These are phyloP conservation scores for Clusia tigrina DNA, from an alignment of 2,888 invertebrate species.

Conservation along the genomic window DNA sequence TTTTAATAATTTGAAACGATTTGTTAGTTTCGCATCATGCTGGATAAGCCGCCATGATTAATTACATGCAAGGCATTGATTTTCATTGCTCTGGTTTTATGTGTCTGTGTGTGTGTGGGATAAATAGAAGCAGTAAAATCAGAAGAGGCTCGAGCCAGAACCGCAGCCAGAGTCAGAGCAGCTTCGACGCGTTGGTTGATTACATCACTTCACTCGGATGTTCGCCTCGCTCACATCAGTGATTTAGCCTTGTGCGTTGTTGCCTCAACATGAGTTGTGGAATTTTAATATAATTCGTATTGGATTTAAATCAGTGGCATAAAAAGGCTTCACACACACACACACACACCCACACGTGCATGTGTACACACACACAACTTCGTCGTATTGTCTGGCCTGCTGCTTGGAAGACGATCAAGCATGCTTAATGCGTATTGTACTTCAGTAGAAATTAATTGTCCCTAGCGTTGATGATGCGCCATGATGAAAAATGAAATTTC, in stretches of 20 bases:
- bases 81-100: neutral
- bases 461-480: neutral
- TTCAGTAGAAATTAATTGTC: neutral
- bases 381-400: neutral
- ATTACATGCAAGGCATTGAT: conserved; percentile 37
- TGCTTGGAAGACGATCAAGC: neutral
- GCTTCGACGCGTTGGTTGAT: too few relatives aligned
- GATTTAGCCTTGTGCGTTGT: neutral
- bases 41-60: conserved; percentile 54
- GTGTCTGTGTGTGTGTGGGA: neutral
- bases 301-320: neutral
- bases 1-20: conserved; percentile 56
- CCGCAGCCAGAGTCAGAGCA: too few relatives aligned
- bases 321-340: too few relatives aligned
- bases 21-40: conserved; percentile 56
- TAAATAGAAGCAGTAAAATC: too few relatives aligned
- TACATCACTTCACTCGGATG: conserved; percentile 11
- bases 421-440: neutral
- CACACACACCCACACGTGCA: too few relatives aligned
- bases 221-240: neutral
- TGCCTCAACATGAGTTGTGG: neutral
- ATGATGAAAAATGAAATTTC: neutral
- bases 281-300: conserved; percentile 22
- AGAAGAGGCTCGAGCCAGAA: too few relatives aligned
- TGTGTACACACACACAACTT: neutral